Conservation (phyloP, 1,140 invertebrate genomes). For the Sarcophaga peregrina region DNA sequence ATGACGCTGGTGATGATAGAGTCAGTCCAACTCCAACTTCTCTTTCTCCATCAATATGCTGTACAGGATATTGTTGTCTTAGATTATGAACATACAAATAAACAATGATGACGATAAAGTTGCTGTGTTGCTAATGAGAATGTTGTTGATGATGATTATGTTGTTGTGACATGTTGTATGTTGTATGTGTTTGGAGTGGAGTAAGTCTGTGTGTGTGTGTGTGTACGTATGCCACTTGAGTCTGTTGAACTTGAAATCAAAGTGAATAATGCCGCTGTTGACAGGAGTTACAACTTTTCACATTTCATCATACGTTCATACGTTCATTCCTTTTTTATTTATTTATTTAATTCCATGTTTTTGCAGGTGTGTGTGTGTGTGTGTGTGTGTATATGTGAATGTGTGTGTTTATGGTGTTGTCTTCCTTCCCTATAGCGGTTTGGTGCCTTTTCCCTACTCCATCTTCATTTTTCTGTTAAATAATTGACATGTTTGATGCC, state of each 20-base stretch:
- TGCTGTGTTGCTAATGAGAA: not conserved
- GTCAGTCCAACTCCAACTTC: not conserved
- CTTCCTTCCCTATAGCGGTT: too few species aligned
- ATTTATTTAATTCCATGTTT: slow-evolving; percentile 28
- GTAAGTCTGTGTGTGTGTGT: not conserved
- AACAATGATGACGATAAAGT: not conserved
- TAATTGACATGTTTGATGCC: slow-evolving; percentile 37
- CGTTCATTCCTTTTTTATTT: not conserved
- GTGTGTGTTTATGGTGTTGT: not conserved
- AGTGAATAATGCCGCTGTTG: slow-evolving; percentile 38
- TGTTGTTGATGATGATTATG: slow-evolving; percentile 9
- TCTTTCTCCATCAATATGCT: not conserved
- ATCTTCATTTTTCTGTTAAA: slow-evolving; percentile 15
- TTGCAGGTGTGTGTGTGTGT: slow-evolving; percentile 45
- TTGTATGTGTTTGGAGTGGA: too few species aligned
- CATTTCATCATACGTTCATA: not conserved
- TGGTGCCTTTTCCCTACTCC: not conserved
- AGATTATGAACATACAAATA: not conserved
- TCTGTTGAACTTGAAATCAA: slow-evolving; percentile 42
- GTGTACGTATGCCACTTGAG: slow-evolving; percentile 29
- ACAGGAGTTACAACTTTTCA: slow-evolving; percentile 21
- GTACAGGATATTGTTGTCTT: not conserved
- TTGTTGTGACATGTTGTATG: not conserved
- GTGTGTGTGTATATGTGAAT: not conserved
- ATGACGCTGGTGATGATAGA: not conserved